Base-by-base conservation (phyloP, 2,797 vertebrate species). In the Esox masquinongy region DNA sequence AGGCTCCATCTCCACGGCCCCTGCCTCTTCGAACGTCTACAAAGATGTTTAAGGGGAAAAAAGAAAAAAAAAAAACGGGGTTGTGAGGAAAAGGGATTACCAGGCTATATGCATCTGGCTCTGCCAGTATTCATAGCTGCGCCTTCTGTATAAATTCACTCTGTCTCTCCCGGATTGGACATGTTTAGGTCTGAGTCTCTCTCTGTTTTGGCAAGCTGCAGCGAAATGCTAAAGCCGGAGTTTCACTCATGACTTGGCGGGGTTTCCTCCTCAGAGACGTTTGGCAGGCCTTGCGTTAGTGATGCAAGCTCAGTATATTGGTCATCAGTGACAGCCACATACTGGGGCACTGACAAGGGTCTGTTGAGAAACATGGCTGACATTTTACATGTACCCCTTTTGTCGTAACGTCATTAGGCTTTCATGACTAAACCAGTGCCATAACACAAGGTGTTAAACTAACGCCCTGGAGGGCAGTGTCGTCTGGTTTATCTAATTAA, bases 141-240 rank as follows among this genome's bases (percentile, higher is more conserved):
- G 63, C 39, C 53, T 74, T 66, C 67, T 43, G 72, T 69, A 61
- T 74, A 69, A 78, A 74, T 69, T 56, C 29, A 73, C 29, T 39
- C 47, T 74, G 76, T 73, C 64, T 70, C 66, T 14, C 47, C 49
- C 64, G 29, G n/a, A 19, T 17, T 74, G 39, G 49, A 75, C 49
- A 19, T 56, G 34, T 75, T 68, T 39, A 53, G 47, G 53, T n/a
- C 50, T 31, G 50, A 39, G 29, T 72, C 22, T 31, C 22, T 17
- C 22, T 47, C 43, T 61, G 68, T 47, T 69, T 72, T 73, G 70
- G 59, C 59, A 9, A 77, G 53, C 49, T 26, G 22, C n/a, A 26
- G 50, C 69, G 11, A 56, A 72, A n/a, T 47, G 24, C 50, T 56
- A 39, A 70, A 39, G 61, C 50, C 59, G 63, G 73, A 68, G 69